phyloP scores from a whole-genome alignment of 2,113 vertebrate species.

The Myiozetetes cayanensis region DNA sequence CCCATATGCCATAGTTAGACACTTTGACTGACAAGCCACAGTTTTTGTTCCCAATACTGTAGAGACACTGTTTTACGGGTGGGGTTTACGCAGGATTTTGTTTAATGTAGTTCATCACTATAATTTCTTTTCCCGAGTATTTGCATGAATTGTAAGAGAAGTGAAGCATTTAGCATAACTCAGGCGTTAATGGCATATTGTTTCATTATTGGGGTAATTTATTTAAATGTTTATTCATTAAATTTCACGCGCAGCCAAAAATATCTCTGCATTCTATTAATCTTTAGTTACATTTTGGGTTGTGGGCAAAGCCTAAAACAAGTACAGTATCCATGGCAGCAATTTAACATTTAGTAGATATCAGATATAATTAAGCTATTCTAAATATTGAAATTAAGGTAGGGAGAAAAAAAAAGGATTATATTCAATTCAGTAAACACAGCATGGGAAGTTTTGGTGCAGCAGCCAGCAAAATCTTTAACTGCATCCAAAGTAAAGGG shows the following conservation, averaged over 20 bases:
- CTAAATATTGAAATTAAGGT: conserved; percentile 67
- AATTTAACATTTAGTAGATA: conserved; percentile 62
- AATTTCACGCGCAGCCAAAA: conserved; percentile 58
- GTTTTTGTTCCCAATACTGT: conserved; percentile 68
- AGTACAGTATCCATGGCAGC: conserved; percentile 65
- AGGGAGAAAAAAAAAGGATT: conserved; percentile 45
- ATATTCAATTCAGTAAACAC: conserved; percentile 61
- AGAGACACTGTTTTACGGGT: conserved; percentile 50
- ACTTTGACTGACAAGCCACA: conserved; percentile 72
- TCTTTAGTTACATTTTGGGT: conserved; percentile 53
- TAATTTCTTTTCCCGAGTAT: conserved; percentile 40
- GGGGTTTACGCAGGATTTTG: conserved; percentile 63
- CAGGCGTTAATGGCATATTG: conserved; percentile 55
- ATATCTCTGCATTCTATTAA: conserved; percentile 57
- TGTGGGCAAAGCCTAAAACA: conserved; percentile 59
- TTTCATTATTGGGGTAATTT: conserved; percentile 62
- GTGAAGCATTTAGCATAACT: conserved; percentile 45
- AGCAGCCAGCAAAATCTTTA: conserved; percentile 49
- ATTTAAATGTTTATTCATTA: conserved; percentile 69
- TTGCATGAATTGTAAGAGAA: conserved; percentile 49
- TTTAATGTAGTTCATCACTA: conserved; percentile 62
- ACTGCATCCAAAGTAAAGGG: conserved; percentile 38
- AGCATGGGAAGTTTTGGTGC: conserved; percentile 53
- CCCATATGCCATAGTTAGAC: conserved; percentile 78
- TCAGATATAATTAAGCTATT: conserved; percentile 68